Evolutionary conservation across 2,888 invertebrate species (phyloP).

Genomic region (Eupeodes latifasciatus): DNA sequence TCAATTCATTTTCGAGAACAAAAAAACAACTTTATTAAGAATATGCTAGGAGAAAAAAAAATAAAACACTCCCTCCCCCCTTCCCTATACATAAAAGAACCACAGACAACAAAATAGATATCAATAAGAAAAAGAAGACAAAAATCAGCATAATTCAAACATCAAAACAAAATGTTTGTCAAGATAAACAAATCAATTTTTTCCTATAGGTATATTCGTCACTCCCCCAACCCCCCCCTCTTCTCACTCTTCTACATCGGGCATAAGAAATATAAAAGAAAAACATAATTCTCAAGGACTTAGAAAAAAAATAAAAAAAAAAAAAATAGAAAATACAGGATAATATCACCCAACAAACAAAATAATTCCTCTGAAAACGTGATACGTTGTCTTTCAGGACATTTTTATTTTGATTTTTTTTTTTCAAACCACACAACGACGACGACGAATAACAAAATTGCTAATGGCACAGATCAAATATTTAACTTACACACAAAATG

Average conservation of each 20-base stretch:
- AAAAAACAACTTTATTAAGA: neutral
- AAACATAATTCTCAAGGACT: slow-evolving; percentile 35
- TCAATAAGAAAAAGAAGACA: slow-evolving; percentile 3
- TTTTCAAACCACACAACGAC: slow-evolving; percentile 26
- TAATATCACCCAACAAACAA: slow-evolving; percentile 52
- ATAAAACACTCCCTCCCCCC: neutral
- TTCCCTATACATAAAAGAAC: neutral
- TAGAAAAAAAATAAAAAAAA: too few relatives aligned
- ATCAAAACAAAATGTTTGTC: slow-evolving; percentile 57
- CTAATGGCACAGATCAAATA: slow-evolving; percentile 49
- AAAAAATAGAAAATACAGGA: slow-evolving; percentile 6
- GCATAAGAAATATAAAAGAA: neutral
- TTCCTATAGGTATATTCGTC: neutral
- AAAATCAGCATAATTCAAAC: slow-evolving; percentile 48
- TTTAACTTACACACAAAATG: slow-evolving; percentile 50
- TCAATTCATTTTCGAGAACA: neutral
- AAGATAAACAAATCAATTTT: slow-evolving; percentile 59
- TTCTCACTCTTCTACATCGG: too few relatives aligned
- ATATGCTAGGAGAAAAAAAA: neutral
- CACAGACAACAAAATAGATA: neutral
- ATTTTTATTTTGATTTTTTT: slow-evolving; percentile 2
- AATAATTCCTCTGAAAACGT: slow-evolving; percentile 51
- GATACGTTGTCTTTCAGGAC: slow-evolving; percentile 42
- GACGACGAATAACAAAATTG: slow-evolving; percentile 42
- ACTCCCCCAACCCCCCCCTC: neutral